Base-by-base conservation (phyloP, 2,113 vertebrate species). In the Mohoua ochrocephala region DNA sequence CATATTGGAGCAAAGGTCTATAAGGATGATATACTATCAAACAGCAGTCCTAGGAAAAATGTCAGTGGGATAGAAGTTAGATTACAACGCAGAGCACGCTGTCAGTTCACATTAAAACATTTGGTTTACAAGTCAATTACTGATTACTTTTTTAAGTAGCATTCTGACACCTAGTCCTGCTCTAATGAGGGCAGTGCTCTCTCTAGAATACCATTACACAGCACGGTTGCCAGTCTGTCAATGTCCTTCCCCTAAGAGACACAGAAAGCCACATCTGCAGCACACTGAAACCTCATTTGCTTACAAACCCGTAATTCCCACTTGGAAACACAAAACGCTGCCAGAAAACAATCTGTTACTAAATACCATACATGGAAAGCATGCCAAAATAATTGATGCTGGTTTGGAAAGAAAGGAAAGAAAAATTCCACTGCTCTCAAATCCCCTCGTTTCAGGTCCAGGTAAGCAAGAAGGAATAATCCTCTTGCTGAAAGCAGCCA, bases 11-110 rank as follows among this genome's bases (percentile, higher is more conserved):
- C 96, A 99, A 98, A 59, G 99, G 99, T 98, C 99, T 98, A 89
- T 99, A 99, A 56, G 99, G 99, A 97, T 99, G 99, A 98, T 99
- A 99, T 57, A 99, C 99, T 94, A 99, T 99, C 98, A 99, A 98
- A 98, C 99, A 99, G 98, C 99, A 99, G 98, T 99, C 99, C 99
- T 99, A 98, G 91, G 95, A 98, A 97, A 96, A 98, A 96, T 73
- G 94, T 97, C 83, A 97, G 91, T 11, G 6, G 96, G 83, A 94
- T 65, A 47, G 91, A 96, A 96, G 89, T 97, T 87, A 98, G 86
- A 94, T 96, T 91, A 95, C 90, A 97, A 96, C 49, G 76, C 91
- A 95, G 92, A 97, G 69, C 23, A 47, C 56, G 59, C 76, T 92
- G 97, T 84, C 95, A 93, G 82, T 95, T 89, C 77, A 5, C 45